Conservation (phyloP, 23 tunicate species). For the Oikopleura albicans region DNA sequence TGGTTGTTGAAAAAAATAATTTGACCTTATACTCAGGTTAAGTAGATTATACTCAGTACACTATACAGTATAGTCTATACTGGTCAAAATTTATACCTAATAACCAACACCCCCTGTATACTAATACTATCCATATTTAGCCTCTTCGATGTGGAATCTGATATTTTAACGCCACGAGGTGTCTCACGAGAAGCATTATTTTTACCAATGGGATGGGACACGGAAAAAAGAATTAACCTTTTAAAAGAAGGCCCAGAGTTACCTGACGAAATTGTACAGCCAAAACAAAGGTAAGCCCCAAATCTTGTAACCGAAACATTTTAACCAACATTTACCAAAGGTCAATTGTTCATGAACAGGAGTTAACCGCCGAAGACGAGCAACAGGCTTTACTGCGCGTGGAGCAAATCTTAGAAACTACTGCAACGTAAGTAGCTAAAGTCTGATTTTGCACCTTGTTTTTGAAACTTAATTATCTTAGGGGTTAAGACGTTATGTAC, state of each 20-base stretch:
- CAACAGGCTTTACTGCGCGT: conserved; percentile 45
- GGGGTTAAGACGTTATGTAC: too few relatives aligned
- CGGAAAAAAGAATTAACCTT: conserved; percentile 50
- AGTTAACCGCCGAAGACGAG: conserved; percentile 67
- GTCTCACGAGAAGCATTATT: conserved; percentile 5
- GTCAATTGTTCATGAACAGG: conserved; percentile 17
- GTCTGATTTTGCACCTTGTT: too few relatives aligned
- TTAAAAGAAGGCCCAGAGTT: conserved; percentile 38
- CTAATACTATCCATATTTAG: too few relatives aligned
- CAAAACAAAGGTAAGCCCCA: conserved; percentile 22
- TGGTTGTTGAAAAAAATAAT: too few relatives aligned
- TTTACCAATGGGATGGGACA: conserved; percentile 83
- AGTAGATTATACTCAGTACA: too few relatives aligned
- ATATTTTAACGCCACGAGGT: background rate
- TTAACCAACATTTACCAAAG: too few relatives aligned
- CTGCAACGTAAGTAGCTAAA: conserved; percentile 11
- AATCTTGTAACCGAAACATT: too few relatives aligned
- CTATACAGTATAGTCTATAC: too few relatives aligned
- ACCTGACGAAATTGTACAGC: conserved; percentile 44
- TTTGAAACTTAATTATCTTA: too few relatives aligned
- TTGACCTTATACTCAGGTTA: too few relatives aligned
- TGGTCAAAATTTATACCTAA: too few relatives aligned
- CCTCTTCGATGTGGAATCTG: background rate
- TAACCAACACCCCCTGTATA: too few relatives aligned
- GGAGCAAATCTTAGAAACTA: background rate